Percentiles rank a stretch among this genome's conserved stretches.
Conservation (phyloP, 1,140 invertebrate genomes). For the Trigoniulus corallinus region DNA sequence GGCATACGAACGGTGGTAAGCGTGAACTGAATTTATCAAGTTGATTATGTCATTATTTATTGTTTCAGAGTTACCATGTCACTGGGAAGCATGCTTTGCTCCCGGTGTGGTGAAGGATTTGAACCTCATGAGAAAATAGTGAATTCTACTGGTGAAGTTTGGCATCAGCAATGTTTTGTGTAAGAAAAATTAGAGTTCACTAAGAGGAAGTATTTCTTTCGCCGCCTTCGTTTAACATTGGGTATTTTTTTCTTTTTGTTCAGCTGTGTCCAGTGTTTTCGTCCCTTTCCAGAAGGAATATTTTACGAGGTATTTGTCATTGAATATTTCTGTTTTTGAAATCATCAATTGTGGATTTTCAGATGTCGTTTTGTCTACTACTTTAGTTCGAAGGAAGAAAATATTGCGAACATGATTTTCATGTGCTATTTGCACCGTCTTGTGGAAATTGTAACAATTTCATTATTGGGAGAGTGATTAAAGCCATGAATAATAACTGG, state of each 20-base stretch:
- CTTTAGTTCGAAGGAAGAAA: conserved; percentile 84
- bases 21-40: no score
- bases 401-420: conserved; percentile 99
- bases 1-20: no score
- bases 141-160: conserved; percentile 93
- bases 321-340: not conserved
- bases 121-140: conserved; percentile 94
- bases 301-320: conserved; percentile 62
- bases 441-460: conserved; percentile 95
- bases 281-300: conserved; percentile 90
- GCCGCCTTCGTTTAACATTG: not conserved
- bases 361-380: conserved; percentile 11
- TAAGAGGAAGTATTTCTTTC: conserved; percentile 2
- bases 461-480: conserved; percentile 94
- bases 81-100: conserved; percentile 76
- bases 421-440: conserved; percentile 94
- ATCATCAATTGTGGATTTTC: not conserved
- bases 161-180: conserved; percentile 99
- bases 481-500: conserved; percentile 98
- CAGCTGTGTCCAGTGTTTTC: conserved; percentile 97
- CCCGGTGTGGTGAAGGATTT: conserved; percentile 84
- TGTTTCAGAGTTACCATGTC: conserved; percentile 60
- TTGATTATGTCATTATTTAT: no score
- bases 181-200: conserved; percentile 42
- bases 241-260: conserved; percentile 16